Evolutionary conservation across 2,797 vertebrate genomes (phyloP), one percentile per base, ranked within the genome.

Genomic region (Sardinella longiceps): DNA sequence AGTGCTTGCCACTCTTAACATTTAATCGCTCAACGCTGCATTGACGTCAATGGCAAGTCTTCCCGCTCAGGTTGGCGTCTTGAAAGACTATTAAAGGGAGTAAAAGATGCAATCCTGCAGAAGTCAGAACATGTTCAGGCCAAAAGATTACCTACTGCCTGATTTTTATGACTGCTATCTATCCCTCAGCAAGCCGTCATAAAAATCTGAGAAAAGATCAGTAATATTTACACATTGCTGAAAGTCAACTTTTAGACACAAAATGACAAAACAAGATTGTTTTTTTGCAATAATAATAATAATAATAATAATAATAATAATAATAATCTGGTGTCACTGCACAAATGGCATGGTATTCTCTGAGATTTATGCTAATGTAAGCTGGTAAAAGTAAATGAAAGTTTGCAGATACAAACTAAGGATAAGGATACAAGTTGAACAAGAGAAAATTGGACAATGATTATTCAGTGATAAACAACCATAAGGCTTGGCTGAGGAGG

Each of bases 401-500:
- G 58, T 43, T 18, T 77, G 10, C 5, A 77, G 39, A n/a, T n/a
- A n/a, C n/a, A n/a, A 18, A 77, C 33, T 39, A 30, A 37, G 63
- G 28, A 70, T 18, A 37, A 30, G 15, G 30, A 30, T 37, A 77
- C 33, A 74, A 77, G 37, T 77, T 39, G 70, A 43, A 37, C 12
- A 9, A 77, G 33, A 77, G 33, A 23, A 39, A 37, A 77, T 3
- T 43, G 70, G 70, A 33, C 70, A 43, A 12, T 3, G 87, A 74
- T 86, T 88, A 81, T 82, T 84, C 30, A 70, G 83, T 84, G 84
- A 46, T 28, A 87, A 88, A 86, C 74, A 30, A 86, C 81, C 84
- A 87, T 87, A 89, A 89, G 89, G 88, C 88, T 89, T 88, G 85
- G 84, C 66, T 88, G 87, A 89, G 85, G 87, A 89, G 85, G 87